Evolutionary conservation across 1,140 invertebrate species (phyloP).

Genomic region (Aphaenogaster floridana): DNA sequence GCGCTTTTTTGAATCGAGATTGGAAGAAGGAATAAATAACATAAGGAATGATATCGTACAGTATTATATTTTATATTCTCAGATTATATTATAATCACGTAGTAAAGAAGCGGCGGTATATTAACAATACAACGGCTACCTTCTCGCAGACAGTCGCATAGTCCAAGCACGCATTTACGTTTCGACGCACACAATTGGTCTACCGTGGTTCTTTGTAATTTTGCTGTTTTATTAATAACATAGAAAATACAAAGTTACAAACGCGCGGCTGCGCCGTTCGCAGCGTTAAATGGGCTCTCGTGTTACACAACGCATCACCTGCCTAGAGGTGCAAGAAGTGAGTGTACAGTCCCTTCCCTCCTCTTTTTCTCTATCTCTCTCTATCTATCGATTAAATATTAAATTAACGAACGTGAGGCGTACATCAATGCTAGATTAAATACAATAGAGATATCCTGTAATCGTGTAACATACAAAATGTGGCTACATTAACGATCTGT

Average conservation of each 20-base stretch:
- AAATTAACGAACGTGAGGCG: conserved; percentile 75
- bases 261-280: neutral
- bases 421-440: conserved; percentile 74
- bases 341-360: neutral
- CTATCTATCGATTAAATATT: conserved; percentile 72
- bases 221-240: conserved; percentile 58
- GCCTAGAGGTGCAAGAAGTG: neutral
- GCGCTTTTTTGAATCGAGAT: neutral
- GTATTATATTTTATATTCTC: conserved; percentile 47
- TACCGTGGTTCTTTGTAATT: conserved; percentile 48
- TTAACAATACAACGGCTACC: conserved; percentile 43
- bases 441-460: conserved; percentile 61
- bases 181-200: conserved; percentile 28
- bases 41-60: neutral
- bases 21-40: neutral
- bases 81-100: conserved; percentile 52
- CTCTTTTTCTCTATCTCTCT: neutral
- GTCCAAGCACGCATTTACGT: conserved; percentile 51
- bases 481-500: conserved; percentile 75
- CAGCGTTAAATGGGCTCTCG: neutral
- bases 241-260: conserved; percentile 63
- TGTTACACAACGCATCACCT: neutral
- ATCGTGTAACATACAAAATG: conserved; percentile 67
- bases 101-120: conserved; percentile 40
- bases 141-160: conserved; percentile 39